Base-by-base conservation (phyloP, 2,888 invertebrate genomes). In the Ochropleura leucogaster region DNA sequence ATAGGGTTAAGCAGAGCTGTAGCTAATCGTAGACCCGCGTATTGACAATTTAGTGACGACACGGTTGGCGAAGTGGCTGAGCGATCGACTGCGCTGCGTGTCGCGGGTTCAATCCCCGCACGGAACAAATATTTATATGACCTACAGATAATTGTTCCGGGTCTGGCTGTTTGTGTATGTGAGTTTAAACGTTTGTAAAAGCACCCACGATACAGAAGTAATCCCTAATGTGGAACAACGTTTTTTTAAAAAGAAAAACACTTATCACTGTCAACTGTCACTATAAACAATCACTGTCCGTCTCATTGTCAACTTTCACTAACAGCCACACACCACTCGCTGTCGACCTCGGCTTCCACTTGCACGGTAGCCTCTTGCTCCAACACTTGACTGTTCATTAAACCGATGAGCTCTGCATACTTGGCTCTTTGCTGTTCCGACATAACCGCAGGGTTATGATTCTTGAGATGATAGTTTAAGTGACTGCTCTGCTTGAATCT, bases 401-500 rank as follows among this genome's bases (percentile, higher is more conserved):
- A 76, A 0, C 90, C 89, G 4, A 94, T 81, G 1, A 94, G 68
- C n/a, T 91, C 87, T 0, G 88, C 83, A 59, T 93, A 95, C 70
- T 92, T 93, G 0, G 73, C 71, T 63, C 88, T 87, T 74, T 96
- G 94, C 5, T 93, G 92, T 0, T 92, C 92, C 0, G 91, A 92
- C 92, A 95, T 89, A 2, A 88, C 88, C 0, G 90, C 87, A 0
- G 93, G 91, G 49, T 92, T 92, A 70, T 96, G 96, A 47, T 94
- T 93, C 65, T 93, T 93, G 0, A 96, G 79, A 68, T 96, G 96
- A 40, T 95, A 96, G 76, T 95, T 96, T 0, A 96, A 75, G 68
- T 96, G 96, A 55, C 94, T 94, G 85, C 94, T 93, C 70, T 96
- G 96, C 57, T 95, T 95, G 84, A 95, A 96, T 0, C 90, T 66